Base-by-base conservation (phyloP, 2,797 vertebrate genomes). In the Takifugu rubripes region DNA sequence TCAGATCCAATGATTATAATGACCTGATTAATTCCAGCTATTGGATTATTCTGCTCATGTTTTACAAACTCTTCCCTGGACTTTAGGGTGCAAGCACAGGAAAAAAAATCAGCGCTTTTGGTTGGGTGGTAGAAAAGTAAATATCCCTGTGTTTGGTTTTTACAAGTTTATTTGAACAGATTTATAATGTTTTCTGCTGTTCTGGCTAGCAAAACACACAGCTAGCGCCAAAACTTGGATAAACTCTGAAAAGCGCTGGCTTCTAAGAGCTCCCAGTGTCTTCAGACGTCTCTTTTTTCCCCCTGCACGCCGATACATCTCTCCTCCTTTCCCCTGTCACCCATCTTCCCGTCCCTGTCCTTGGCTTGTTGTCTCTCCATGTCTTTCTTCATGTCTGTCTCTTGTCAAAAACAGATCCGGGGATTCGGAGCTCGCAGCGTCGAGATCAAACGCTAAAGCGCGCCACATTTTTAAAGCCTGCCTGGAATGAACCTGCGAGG, bases 401-500 rank as follows among this genome's bases (percentile, higher is more conserved):
- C 68, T 75, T 75, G 75, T 74, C 78, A 68, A 67, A 84, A 62
- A 74, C 51, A 47, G 74, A 77, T 77, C 66, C 77, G 16, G 47
- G 63, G 64, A 68, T 72, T 56, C 58, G 33, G 2, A 49, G 59
- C 82, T 75, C 26, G 26, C 57, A 59, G 61, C 77, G 68, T 42
- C 29, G 2, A 74, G 82, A 88, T 86, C 73, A 86, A 86, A 86
- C 74, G 82, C 74, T 73, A 78, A 81, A 73, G 75, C 53, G 3
- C 61, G 40, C 68, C 71, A 56, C 70, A 54, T 77, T 74, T 46
- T 46, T 17, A 10, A 10, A n/a, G 70, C 72, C 77, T 31, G 69
- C 74, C 77, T 82, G 77, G 66, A 81, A 85, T 71, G 74, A 85
- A 86, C 76, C 75, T 75, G 69, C 51, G 14, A 75, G 70, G 75